Evolutionary conservation across 2,888 invertebrate species (phyloP).

Genomic region (Drosophila infuscata): DNA sequence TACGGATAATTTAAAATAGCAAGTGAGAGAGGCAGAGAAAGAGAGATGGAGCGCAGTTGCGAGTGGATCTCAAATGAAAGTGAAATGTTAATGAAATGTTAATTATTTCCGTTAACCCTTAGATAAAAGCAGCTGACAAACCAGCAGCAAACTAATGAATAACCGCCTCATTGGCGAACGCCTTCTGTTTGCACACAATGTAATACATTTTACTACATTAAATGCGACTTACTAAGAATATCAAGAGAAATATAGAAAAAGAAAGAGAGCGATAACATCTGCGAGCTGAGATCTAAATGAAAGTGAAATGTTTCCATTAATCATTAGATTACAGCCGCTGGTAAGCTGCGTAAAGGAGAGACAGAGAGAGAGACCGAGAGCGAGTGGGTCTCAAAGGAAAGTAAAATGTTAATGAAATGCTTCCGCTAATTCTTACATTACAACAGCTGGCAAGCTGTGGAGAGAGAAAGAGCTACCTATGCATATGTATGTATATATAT

Average conservation of each 20-base stretch:
- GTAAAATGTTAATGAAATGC: not conserved
- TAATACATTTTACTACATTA: not conserved
- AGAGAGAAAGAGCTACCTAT: not conserved
- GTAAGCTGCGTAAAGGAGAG: too few species aligned
- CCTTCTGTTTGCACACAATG: not conserved
- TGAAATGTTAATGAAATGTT: slow-evolving; percentile 29
- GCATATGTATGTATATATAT: too few species aligned
- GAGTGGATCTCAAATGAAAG: slow-evolving; percentile 20
- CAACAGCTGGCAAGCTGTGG: slow-evolving; percentile 5
- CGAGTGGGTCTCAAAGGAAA: not conserved
- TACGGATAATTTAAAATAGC: slow-evolving; percentile 16
- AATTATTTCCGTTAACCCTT: slow-evolving; percentile 8
- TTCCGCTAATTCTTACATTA: not conserved
- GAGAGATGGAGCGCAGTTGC: slow-evolving; percentile 5
- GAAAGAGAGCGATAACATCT: too few species aligned
- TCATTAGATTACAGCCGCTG: too few species aligned
- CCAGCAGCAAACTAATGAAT: not conserved
- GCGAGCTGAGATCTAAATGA: not conserved
- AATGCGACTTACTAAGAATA: not conserved
- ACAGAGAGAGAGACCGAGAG: not conserved
- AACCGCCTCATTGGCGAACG: not conserved
- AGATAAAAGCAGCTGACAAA: not conserved
- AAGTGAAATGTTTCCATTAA: not conserved
- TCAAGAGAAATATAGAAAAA: not conserved
- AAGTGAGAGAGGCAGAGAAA: not conserved